Evolutionary conservation across 2,888 invertebrate species (phyloP), one percentile per base, ranked within the genome.

Genomic region (Drosophila nigritarsus): DNA sequence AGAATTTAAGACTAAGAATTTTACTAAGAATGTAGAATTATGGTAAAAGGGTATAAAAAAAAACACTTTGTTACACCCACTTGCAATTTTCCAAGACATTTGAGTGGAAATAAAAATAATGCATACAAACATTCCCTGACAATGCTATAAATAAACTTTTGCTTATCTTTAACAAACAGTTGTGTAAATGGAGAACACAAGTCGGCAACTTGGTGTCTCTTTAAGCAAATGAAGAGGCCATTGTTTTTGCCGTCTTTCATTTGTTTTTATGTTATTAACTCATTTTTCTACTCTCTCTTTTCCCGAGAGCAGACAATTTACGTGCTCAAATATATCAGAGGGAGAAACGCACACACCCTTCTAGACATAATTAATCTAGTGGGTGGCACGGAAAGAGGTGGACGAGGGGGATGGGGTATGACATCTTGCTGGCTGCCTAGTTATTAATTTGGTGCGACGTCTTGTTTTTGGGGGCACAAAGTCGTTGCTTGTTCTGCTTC

Each of bases 211-310:
- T 61, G 63, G 45, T 64, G 51, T 27, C 73, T 66, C 62, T 75
- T 76, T 69, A 64, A 59, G 68, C 75, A 68, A 73, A 78, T 79
- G 53, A 79, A 65, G 60, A 53, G 59, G 48, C 48, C 45, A 29
- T 66, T 61, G 48, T 64, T 54, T 29, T 45, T 34, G 54, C 11
- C 55, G 32, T 29, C 49, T 53, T 78, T 66, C 55, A 66, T 82
- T 79, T 82, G 74, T 77, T 74, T 78, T 82, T 67, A 77, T 77
- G 80, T 82, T 82, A 82, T 82, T 73, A 79, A 82, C 68, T 69
- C 76, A 49, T 82, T 82, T 76, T 72, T 65, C 69, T 62, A 40
- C 32, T 24, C 65, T 38, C 50, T 15, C 30, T 11, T 15, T 56
- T 20, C 34, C 27, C 24, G 32, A 45, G 50, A 60, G 59, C 49